A percentile compares a stretch with the other conserved stretches of the same genome.
Evolutionary conservation across 2,797 vertebrate genomes (phyloP).

Genomic region (Oryzias sinensis): DNA sequence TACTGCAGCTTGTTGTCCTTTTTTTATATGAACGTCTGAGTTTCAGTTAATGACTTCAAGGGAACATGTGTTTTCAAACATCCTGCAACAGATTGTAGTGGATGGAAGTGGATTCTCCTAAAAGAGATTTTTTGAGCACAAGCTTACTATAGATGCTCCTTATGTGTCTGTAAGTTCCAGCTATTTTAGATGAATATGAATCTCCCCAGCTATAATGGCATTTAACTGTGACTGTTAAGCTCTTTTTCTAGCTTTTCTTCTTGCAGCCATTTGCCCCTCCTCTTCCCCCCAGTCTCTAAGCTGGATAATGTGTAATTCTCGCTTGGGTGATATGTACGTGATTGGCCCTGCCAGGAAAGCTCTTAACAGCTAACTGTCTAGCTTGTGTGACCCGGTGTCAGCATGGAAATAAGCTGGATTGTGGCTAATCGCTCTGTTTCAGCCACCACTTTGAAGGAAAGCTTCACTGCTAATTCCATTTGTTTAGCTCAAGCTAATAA

Average conservation of each 20-base stretch:
- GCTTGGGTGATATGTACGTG: slow-evolving; percentile 37
- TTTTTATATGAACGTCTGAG: background rate
- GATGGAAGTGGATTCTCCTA: slow-evolving; percentile 14
- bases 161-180: too few species aligned
- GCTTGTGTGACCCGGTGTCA: slow-evolving; percentile 23
- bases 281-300: slow-evolving; percentile 24
- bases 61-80: slow-evolving; percentile 6
- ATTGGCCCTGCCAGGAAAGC: slow-evolving; percentile 45
- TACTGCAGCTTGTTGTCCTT: background rate
- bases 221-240: slow-evolving; percentile 4
- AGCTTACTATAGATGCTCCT: too few species aligned
- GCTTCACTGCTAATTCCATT: background rate
- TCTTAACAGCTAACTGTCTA: slow-evolving; percentile 20
- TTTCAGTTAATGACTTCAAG: slow-evolving; percentile 4
- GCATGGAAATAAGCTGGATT: slow-evolving; percentile 28
- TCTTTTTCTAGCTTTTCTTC: slow-evolving; percentile 14
- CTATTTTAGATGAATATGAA: too few species aligned
- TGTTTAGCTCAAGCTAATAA: background rate
- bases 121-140: too few species aligned
- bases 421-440: slow-evolving; percentile 9
- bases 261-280: slow-evolving; percentile 1
- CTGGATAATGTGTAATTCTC: slow-evolving; percentile 48
- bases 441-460: slow-evolving; percentile 5
- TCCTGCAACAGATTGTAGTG: slow-evolving; percentile 10
- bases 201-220: background rate